Base-by-base conservation (phyloP, 2,888 invertebrate species). In the Agonopterix alstromeriana region DNA sequence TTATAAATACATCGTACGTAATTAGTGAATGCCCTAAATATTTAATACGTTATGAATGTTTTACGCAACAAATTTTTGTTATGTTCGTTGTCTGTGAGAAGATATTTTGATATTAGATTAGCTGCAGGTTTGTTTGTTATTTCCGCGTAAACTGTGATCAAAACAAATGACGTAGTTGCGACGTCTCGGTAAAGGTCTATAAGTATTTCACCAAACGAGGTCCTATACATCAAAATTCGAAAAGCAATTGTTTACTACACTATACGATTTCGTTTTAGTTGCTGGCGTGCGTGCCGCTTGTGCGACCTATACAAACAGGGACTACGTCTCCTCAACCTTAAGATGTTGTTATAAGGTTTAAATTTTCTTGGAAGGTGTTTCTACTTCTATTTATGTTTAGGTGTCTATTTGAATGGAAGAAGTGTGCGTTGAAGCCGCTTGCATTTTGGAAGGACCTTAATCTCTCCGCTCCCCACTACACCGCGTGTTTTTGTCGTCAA, bases 381-480 rank as follows among this genome's bases (percentile, higher is more conserved):
- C 52, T 54, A 55, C 55, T 57, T 65, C 56, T 64, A 54, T 68
- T 55, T 10, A 10, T 38, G 10, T 38, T 58, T 63, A 63, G 27
- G 27, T 5, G 7, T 69, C 62, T 64, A 73, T 79, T 73, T 73
- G 72, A 67, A 77, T 77, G 67, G 70, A 63, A 69, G 70, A 72
- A 71, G 70, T 77, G 79, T 79, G 78, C 73, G 73, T 73, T 74
- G 73, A 71, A 78, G 73, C 69, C 70, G 72, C 80, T 76, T 85
- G 85, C 82, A 85, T 84, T 82, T 83, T 78, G 70, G 75, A 77
- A 78, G 78, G 76, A 77, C 75, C 74, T 75, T 81, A 78, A 77
- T 82, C 73, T 77, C 47, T 52, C 70, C 65, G 61, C 66, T 72
- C 74, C 77, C 76, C 76, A 68, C 77, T 68, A 69, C 63, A 27